Percentiles rank a stretch among this genome's conserved stretches.
These are phyloP conservation scores for Trichoplusia ni DNA, from an alignment of 1,140 invertebrate species.

Conservation along the genomic window DNA sequence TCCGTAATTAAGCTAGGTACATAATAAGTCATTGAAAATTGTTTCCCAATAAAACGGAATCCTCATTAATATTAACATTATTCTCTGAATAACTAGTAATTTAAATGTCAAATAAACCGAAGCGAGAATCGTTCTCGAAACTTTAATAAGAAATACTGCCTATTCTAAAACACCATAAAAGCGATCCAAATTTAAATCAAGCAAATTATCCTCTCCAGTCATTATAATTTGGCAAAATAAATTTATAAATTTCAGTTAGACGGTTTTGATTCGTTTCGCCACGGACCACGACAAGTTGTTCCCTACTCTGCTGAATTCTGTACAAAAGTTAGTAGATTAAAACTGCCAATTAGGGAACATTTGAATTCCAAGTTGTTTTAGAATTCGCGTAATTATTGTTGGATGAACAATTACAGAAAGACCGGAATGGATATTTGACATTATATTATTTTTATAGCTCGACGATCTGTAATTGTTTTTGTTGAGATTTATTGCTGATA, in stretches of 20 bases:
- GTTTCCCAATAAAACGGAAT: too few relatives aligned
- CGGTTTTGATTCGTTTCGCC: slow-evolving; percentile 71
- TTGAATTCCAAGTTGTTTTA: slow-evolving; percentile 79
- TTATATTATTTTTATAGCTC: slow-evolving; percentile 45
- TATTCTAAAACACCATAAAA: slow-evolving; percentile 41
- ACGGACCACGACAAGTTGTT: slow-evolving; percentile 77
- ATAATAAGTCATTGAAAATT: too few relatives aligned
- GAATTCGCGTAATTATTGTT: slow-evolving; percentile 77
- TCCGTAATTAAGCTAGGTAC: too few relatives aligned
- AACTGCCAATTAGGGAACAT: slow-evolving; percentile 79
- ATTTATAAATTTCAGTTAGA: slow-evolving; percentile 75
- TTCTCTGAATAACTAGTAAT: slow-evolving; percentile 11
- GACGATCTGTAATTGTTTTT: slow-evolving; percentile 14
- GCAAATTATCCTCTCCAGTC: slow-evolving; percentile 57
- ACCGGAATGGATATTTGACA: slow-evolving; percentile 59
- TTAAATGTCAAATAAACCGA: slow-evolving; percentile 10
- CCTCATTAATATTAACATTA: neutral
- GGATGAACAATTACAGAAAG: slow-evolving; percentile 72
- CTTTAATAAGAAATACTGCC: slow-evolving; percentile 22
- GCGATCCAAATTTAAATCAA: slow-evolving; percentile 45
- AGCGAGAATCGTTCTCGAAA: neutral
- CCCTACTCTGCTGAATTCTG: slow-evolving; percentile 74
- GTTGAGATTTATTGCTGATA: slow-evolving; percentile 20
- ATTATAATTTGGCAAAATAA: slow-evolving; percentile 69
- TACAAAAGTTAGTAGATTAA: slow-evolving; percentile 80